These are phyloP conservation scores for Harpalus rubripes DNA, from an alignment of 2,888 invertebrate species.

Conservation along the genomic window DNA sequence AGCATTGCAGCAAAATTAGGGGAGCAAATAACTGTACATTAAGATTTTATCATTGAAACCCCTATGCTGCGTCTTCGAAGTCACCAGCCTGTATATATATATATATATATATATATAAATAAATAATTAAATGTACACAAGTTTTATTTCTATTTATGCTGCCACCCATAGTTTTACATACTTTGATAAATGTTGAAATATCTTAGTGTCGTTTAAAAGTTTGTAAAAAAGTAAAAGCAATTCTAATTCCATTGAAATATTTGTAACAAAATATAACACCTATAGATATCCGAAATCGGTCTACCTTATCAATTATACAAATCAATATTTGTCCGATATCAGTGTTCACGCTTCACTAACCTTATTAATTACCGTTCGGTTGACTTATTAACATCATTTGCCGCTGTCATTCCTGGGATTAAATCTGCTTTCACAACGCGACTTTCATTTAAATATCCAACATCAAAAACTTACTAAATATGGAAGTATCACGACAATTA, in stretches of 20 bases:
- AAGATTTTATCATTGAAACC: too few species aligned
- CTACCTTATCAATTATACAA: background rate
- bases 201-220: too few species aligned
- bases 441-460: slow-evolving; percentile 1
- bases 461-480: background rate
- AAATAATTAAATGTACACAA: too few species aligned
- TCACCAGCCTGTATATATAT: too few species aligned
- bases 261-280: background rate
- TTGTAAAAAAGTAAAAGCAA: too few species aligned
- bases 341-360: slow-evolving; percentile 14
- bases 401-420: background rate
- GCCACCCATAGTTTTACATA: too few species aligned
- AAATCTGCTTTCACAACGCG: background rate
- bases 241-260: background rate
- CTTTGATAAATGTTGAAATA: too few species aligned
- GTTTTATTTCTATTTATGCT: too few species aligned
- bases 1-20: too few species aligned
- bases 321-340: slow-evolving; percentile 1
- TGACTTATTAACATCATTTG: background rate
- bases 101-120: too few species aligned
- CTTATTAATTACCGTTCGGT: slow-evolving; percentile 19
- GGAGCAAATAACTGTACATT: too few species aligned
- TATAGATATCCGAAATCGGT: background rate
- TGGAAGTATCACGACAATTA: background rate
- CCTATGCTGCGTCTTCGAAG: too few species aligned